These are phyloP conservation scores for Pelodiscus sinensis DNA, from an alignment of 2,113 vertebrate genomes.

Conservation along the genomic window DNA sequence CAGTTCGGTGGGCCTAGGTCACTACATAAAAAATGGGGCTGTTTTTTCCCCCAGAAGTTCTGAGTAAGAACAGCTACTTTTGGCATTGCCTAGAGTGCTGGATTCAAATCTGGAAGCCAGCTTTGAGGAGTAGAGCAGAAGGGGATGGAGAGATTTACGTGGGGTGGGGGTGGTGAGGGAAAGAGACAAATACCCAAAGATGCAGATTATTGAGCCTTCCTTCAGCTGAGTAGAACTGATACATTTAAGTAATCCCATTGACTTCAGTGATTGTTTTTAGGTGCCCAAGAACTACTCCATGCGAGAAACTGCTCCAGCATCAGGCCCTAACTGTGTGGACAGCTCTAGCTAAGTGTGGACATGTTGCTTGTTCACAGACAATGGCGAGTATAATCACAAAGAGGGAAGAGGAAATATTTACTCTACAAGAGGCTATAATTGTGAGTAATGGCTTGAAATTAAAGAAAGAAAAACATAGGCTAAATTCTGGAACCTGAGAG, in stretches of 20 bases:
- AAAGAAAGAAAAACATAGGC: background rate
- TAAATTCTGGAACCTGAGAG: background rate
- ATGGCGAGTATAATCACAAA: background rate
- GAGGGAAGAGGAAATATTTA: background rate
- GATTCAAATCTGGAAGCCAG: background rate
- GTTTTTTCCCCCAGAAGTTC: conserved; percentile 45
- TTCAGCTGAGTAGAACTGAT: conserved; percentile 15
- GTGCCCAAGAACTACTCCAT: background rate
- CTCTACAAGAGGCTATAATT: background rate
- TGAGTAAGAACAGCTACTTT: conserved; percentile 36
- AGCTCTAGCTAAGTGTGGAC: background rate
- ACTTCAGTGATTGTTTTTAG: background rate
- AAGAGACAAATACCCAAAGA: conserved; percentile 12
- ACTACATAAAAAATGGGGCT: conserved; percentile 20
- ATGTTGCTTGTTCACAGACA: background rate
- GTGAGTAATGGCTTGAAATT: background rate
- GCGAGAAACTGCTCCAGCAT: background rate
- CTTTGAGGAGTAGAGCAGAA: background rate
- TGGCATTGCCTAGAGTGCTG: conserved; percentile 47
- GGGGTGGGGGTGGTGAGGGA: background rate
- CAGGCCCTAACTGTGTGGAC: background rate
- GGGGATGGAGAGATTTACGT: conserved; percentile 3
- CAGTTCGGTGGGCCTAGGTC: background rate
- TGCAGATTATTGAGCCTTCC: background rate
- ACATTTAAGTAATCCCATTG: background rate